These are phyloP conservation scores for Drosophila prolongata DNA, from an alignment of 2,888 invertebrate species.

Conservation along the genomic window DNA sequence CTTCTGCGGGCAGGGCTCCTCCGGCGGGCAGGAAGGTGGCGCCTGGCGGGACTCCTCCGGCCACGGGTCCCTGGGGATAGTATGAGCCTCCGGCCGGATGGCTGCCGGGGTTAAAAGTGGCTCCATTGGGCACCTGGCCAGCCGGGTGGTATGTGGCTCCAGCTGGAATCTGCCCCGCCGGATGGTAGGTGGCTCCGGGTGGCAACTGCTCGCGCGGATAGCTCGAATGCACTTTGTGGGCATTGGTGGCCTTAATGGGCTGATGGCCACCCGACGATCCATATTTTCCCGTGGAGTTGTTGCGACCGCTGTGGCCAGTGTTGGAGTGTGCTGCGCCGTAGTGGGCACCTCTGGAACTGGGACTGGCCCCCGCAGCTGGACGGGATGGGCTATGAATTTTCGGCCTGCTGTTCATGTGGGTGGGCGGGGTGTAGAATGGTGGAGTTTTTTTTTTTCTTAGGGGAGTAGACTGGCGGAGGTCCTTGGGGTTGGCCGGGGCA, in stretches of 20 bases:
- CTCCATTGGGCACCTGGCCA: slow-evolving; percentile 71
- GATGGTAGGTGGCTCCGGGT: slow-evolving; percentile 63
- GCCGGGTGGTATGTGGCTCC: slow-evolving; percentile 76
- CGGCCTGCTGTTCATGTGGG: slow-evolving; percentile 45
- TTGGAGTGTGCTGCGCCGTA: slow-evolving; percentile 60
- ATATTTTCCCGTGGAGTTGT: slow-evolving; percentile 65
- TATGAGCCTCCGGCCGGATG: slow-evolving; percentile 62
- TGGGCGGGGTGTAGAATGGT: slow-evolving; percentile 75
- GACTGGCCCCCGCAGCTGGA: slow-evolving; percentile 12
- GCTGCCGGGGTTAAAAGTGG: slow-evolving; percentile 52
- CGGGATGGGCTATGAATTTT: slow-evolving; percentile 35
- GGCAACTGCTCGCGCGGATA: slow-evolving; percentile 71
- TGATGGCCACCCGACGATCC: slow-evolving; percentile 58
- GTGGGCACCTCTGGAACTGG: slow-evolving; percentile 9
- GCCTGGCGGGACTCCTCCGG: slow-evolving; percentile 65
- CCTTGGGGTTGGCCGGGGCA: slow-evolving; percentile 60
- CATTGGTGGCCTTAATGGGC: slow-evolving; percentile 77
- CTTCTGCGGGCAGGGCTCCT: slow-evolving; percentile 63
- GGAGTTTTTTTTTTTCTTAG: slow-evolving; percentile 79
- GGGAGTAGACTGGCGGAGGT: slow-evolving; percentile 82
- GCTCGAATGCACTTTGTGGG: slow-evolving; percentile 78
- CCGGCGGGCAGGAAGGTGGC: slow-evolving; percentile 71
- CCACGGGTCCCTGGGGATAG: slow-evolving; percentile 60
- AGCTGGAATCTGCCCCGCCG: slow-evolving; percentile 57
- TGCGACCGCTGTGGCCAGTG: slow-evolving; percentile 65